Evolutionary conservation across 1,140 invertebrate species (phyloP).

Genomic region (Hirudo medicinalis): DNA sequence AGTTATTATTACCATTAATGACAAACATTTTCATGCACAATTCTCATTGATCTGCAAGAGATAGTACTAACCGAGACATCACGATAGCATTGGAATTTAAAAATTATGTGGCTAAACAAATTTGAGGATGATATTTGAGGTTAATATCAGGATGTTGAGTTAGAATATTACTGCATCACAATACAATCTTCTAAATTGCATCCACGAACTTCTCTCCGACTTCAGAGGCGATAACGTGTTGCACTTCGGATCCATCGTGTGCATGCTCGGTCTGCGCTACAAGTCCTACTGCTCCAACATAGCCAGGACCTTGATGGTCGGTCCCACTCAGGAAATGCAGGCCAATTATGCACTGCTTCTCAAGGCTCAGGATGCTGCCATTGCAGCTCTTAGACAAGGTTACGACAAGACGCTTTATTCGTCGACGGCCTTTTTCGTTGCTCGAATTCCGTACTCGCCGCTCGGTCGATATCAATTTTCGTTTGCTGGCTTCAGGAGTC

Average conservation of each 20-base stretch:
- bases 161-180: too few relatives aligned
- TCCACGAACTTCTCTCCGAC: background rate
- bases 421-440: background rate
- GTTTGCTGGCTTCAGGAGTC: constrained; percentile 39
- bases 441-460: background rate
- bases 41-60: too few relatives aligned
- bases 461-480: background rate
- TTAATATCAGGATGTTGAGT: too few relatives aligned
- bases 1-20: too few relatives aligned
- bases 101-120: too few relatives aligned
- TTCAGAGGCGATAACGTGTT: constrained; percentile 78
- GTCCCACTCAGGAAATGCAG: constrained; percentile 65
- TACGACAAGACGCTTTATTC: background rate
- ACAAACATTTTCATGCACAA: too few relatives aligned
- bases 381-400: constrained; percentile 66
- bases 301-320: constrained; percentile 88
- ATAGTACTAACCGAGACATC: too few relatives aligned
- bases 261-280: constrained; percentile 82
- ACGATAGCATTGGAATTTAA: too few relatives aligned
- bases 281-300: constrained; percentile 98
- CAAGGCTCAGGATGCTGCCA: constrained; percentile 76
- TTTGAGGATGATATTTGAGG: too few relatives aligned
- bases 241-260: constrained; percentile 91
- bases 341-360: constrained; percentile 84
- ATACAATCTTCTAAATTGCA: too few relatives aligned